These are phyloP conservation scores for Taenaris catops DNA, from an alignment of 2,888 invertebrate species.

Conservation along the genomic window DNA sequence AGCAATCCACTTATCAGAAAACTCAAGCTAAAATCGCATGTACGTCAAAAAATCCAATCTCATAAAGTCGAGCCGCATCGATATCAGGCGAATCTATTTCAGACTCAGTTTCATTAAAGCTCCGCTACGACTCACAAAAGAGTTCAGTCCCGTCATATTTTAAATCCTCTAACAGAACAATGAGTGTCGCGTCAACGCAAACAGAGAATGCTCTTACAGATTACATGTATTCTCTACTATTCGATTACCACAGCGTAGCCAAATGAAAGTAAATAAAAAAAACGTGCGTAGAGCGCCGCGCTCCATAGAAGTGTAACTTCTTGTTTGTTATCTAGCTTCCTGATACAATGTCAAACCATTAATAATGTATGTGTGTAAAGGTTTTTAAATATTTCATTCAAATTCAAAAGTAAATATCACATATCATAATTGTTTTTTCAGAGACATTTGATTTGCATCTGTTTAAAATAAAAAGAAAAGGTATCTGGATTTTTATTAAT, in stretches of 20 bases:
- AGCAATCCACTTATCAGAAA: constrained; percentile 6
- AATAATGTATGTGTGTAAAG: neutral
- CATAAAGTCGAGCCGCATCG: constrained; percentile 6
- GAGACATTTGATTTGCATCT: too few species aligned
- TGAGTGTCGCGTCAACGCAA: constrained; percentile 21
- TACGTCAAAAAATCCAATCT: constrained; percentile 9
- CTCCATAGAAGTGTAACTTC: too few species aligned
- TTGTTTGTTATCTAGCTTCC: too few species aligned
- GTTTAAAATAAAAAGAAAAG: too few species aligned
- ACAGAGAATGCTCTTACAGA: constrained; percentile 21
- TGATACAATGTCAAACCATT: too few species aligned
- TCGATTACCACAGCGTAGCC: neutral
- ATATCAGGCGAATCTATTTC: constrained; percentile 5
- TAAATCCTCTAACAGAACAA: constrained; percentile 48
- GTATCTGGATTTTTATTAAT: too few species aligned
- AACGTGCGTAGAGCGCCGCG: too few species aligned
- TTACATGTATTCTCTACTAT: constrained; percentile 2
- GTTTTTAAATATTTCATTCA: too few species aligned
- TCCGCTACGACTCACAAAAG: constrained; percentile 39
- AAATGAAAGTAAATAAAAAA: too few species aligned
- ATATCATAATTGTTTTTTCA: too few species aligned
- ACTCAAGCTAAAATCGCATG: constrained; percentile 1
- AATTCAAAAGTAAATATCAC: too few species aligned
- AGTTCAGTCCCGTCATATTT: constrained; percentile 41
- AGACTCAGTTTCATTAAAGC: constrained; percentile 42